Conservation (phyloP, 2,888 invertebrate genomes). For the Thumatha senex region DNA sequence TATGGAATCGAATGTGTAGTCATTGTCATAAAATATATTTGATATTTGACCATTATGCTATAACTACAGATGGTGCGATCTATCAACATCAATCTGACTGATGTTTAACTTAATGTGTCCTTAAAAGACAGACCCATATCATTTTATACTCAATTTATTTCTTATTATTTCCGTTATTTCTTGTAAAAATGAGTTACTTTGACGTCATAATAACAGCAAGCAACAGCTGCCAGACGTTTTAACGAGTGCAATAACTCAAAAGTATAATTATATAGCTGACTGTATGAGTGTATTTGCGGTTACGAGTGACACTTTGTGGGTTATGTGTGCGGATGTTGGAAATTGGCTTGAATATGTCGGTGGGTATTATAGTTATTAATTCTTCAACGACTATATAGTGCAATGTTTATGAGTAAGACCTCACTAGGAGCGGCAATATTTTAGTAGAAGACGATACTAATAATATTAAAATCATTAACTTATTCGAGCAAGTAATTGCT, state of each 20-base stretch:
- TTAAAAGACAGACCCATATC: constrained; percentile 6
- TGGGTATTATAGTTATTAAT: too few relatives aligned
- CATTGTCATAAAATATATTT: too few relatives aligned
- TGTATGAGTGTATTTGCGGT: constrained; percentile 19
- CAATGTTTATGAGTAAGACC: too few relatives aligned
- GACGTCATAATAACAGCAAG: constrained; percentile 36
- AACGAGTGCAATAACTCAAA: constrained; percentile 38
- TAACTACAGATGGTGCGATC: too few relatives aligned
- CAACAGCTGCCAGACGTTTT: constrained; percentile 36
- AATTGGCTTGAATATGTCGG: constrained; percentile 6
- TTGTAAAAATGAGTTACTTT: constrained; percentile 24
- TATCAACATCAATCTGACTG: not conserved
- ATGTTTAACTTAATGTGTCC: constrained; percentile 10
- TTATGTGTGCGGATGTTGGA: not conserved
- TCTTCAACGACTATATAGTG: too few relatives aligned
- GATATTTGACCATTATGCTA: too few relatives aligned
- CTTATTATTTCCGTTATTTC: constrained; percentile 5
- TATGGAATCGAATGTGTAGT: too few relatives aligned
- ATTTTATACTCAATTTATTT: constrained; percentile 10
- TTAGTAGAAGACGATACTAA: too few relatives aligned
- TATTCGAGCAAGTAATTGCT: too few relatives aligned
- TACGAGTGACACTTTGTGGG: constrained; percentile 10
- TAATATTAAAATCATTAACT: too few relatives aligned
- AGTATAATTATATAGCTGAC: constrained; percentile 32
- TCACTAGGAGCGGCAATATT: too few relatives aligned